Conservation (phyloP, 30 jellyfish, hydroid and myxozoan species). For the Chrysaora quinquecirrha region DNA sequence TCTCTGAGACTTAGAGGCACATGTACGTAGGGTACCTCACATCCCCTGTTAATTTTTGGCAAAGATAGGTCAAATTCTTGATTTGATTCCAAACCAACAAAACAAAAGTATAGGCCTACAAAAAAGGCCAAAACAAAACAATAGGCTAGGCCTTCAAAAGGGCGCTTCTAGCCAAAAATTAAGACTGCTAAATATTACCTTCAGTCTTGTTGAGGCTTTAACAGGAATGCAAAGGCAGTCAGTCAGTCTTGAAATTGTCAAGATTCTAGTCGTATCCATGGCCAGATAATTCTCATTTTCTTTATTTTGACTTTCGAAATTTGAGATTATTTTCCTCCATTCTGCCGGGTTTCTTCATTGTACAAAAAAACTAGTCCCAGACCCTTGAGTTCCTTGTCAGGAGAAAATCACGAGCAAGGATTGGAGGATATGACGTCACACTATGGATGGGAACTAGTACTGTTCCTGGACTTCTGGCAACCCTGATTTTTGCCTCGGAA, state of each 20-base stretch:
- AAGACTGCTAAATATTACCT: constrained; percentile 24
- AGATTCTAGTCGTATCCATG: constrained; percentile 48
- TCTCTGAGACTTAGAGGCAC: too few relatives aligned
- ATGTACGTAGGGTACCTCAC: too few relatives aligned
- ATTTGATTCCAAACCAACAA: too few relatives aligned
- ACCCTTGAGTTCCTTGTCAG: background rate
- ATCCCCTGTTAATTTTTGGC: too few relatives aligned
- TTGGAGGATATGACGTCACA: too few relatives aligned
- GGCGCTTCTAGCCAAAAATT: too few relatives aligned
- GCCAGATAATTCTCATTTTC: background rate
- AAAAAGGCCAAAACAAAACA: background rate
- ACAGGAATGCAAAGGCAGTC: constrained; percentile 46
- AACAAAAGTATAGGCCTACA: background rate
- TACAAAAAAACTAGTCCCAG: background rate
- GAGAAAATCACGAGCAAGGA: too few relatives aligned
- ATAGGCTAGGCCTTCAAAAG: too few relatives aligned
- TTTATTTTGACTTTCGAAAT: background rate
- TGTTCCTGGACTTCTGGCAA: too few relatives aligned
- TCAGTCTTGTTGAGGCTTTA: constrained; percentile 48
- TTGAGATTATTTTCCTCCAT: background rate
- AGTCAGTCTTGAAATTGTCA: constrained; percentile 45
- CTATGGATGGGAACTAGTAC: too few relatives aligned
- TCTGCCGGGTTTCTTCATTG: background rate
- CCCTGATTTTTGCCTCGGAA: too few relatives aligned
- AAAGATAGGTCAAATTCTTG: too few relatives aligned